These are phyloP conservation scores for Corticium candelabrum DNA, from an alignment of 37 sponge, comb jelly and placozoan species.

Conservation along the genomic window DNA sequence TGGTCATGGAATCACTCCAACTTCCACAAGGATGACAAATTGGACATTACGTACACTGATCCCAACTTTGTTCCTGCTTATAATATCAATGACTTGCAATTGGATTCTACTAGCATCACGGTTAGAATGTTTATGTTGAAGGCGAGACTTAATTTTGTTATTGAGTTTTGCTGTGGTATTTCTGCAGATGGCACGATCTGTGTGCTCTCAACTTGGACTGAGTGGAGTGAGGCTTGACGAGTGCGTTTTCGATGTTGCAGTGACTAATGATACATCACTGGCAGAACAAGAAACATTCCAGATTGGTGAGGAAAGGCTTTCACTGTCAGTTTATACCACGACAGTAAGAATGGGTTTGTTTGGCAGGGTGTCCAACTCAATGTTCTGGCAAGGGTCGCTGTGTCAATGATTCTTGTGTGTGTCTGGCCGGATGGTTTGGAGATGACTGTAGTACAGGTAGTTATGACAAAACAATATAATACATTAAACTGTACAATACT, in stretches of 20 bases:
- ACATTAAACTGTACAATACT: neutral
- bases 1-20: neutral
- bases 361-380: neutral
- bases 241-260: neutral
- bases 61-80: neutral
- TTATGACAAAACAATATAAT: neutral
- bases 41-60: neutral
- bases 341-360: too few relatives aligned
- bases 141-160: neutral
- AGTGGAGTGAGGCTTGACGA: neutral
- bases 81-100: neutral
- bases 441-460: neutral
- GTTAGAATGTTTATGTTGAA: neutral
- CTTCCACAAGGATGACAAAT: neutral
- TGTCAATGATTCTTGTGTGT: neutral
- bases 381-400: constrained; percentile 1
- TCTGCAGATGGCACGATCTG: neutral
- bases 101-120: neutral
- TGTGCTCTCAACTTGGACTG: neutral
- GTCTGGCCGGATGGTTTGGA: neutral
- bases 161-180: too few relatives aligned
- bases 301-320: neutral
- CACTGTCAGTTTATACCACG: neutral
- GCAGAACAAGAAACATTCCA: neutral
- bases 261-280: neutral